phyloP scores from a whole-genome alignment of 35 echinoderm and acorn worm species.

The Nesometra sesokonis region DNA sequence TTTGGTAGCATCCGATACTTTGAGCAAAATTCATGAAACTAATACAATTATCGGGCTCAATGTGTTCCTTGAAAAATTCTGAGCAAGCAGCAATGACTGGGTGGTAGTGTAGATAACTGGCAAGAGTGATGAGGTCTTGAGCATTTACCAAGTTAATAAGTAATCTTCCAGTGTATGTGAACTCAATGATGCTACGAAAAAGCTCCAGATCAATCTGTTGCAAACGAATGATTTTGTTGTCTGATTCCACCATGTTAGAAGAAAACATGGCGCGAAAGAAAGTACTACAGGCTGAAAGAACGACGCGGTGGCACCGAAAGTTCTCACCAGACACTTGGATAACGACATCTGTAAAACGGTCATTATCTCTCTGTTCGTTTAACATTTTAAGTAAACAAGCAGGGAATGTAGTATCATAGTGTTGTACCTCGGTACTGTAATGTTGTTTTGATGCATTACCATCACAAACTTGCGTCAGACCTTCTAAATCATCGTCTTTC shows the following conservation, averaged over 20 bases:
- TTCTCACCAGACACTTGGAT: slow-evolving; percentile 43
- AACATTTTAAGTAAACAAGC: slow-evolving; percentile 43
- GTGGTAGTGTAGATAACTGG: slow-evolving; percentile 78
- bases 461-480: slow-evolving; percentile 49
- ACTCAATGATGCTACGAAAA: slow-evolving; percentile 61
- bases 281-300: slow-evolving; percentile 69
- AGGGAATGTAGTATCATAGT: slow-evolving; percentile 71
- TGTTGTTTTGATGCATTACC: slow-evolving; percentile 34
- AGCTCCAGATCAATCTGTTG: slow-evolving; percentile 38
- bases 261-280: slow-evolving; percentile 96
- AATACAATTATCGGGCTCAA: slow-evolving; percentile 64
- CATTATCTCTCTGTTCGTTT: slow-evolving; percentile 57
- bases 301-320: slow-evolving; percentile 66
- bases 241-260: slow-evolving; percentile 55
- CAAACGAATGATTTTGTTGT: slow-evolving; percentile 46
- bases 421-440: slow-evolving; percentile 24
- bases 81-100: slow-evolving; percentile 68
- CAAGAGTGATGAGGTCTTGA: slow-evolving; percentile 69
- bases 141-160: slow-evolving; percentile 60
- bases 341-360: slow-evolving; percentile 58
- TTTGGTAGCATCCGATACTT: slow-evolving; percentile 60
- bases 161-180: slow-evolving; percentile 78
- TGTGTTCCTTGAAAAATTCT: slow-evolving; percentile 62
- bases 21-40: slow-evolving; percentile 79
- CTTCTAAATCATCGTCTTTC: slow-evolving; percentile 61